phyloP scores from a whole-genome alignment of 2,888 invertebrate genomes.

The Aplocera efformata region DNA sequence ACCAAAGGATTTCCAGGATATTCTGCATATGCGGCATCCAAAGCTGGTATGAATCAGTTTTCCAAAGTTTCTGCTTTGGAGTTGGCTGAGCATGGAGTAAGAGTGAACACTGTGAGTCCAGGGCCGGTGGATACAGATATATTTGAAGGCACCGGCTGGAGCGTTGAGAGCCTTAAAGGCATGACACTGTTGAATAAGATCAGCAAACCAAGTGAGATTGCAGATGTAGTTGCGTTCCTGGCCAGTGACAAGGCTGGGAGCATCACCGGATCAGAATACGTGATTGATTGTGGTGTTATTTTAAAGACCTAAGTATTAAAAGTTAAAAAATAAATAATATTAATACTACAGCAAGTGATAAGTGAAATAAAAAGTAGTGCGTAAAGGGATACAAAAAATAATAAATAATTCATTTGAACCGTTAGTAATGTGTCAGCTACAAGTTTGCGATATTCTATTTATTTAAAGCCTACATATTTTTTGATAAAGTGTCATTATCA shows the following conservation, averaged over 20 bases:
- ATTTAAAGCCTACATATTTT: too few relatives aligned
- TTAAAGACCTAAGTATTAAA: too few relatives aligned
- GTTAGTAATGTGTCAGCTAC: too few relatives aligned
- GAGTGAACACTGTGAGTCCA: slow-evolving; percentile 86
- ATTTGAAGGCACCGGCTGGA: slow-evolving; percentile 1
- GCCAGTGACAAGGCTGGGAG: slow-evolving; percentile 22
- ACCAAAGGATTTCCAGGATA: background rate
- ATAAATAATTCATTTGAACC: too few relatives aligned
- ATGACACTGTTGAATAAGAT: slow-evolving; percentile 16
- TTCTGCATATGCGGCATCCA: slow-evolving; percentile 82
- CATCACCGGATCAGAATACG: slow-evolving; percentile 26
- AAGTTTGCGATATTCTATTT: too few relatives aligned
- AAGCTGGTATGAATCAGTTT: slow-evolving; percentile 87
- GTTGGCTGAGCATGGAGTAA: slow-evolving; percentile 76
- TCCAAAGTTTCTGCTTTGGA: slow-evolving; percentile 85
- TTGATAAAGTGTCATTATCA: too few relatives aligned
- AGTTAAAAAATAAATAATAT: too few relatives aligned
- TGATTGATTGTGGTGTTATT: slow-evolving; percentile 33
- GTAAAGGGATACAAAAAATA: too few relatives aligned
- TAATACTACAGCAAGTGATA: too few relatives aligned
- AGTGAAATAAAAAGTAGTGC: too few relatives aligned
- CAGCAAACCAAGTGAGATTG: slow-evolving; percentile 20
- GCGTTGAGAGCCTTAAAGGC: slow-evolving; percentile 6
- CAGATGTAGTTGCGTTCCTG: slow-evolving; percentile 18
- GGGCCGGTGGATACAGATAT: slow-evolving; percentile 80